Evolutionary conservation across 2,888 invertebrate genomes (phyloP), one percentile per base, ranked within the genome.

Genomic region (Arge pagana): DNA sequence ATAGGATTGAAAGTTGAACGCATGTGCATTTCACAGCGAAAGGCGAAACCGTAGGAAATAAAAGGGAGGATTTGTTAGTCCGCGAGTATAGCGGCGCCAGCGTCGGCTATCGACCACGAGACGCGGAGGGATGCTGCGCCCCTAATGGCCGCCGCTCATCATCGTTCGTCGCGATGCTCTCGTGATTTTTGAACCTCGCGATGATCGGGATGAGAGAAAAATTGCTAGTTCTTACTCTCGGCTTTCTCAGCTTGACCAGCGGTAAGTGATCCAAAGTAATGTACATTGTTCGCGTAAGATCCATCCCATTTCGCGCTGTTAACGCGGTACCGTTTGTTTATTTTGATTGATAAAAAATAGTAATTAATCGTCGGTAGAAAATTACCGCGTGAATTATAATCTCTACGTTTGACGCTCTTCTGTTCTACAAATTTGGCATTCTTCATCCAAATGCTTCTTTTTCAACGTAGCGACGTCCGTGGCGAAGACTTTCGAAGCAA

Each of bases 401-500:
- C 8, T 11, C 2, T n/a, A n/a, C n/a, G n/a, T n/a, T n/a, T n/a
- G n/a, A n/a, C n/a, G n/a, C n/a, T n/a, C n/a, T n/a, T n/a, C n/a
- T n/a, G n/a, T n/a, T n/a, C n/a, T n/a, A n/a, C n/a, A n/a, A n/a
- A n/a, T n/a, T n/a, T n/a, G n/a, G n/a, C n/a, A n/a, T n/a, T n/a
- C n/a, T n/a, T n/a, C n/a, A n/a, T n/a, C n/a, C n/a, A n/a, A n/a
- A n/a, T n/a, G n/a, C n/a, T n/a, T n/a, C n/a, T n/a, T 15, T 35
- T 11, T 35, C 35, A n/a, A n/a, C 35, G 7, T 24, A 74, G 74
- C 66, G 54, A 61, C 60, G 49, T 43, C 59, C 10, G 60, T 58
- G n/a, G 41, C 60, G 50, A 72, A 67, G 58, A 68, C 59, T 45
- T 76, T 81, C 56, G 91, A 93, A 78, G 93, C 92, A 0, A 96